Evolutionary conservation across 2,113 vertebrate genomes (phyloP), one percentile per base, ranked within the genome.

Genomic region (Oriolus oriolus): DNA sequence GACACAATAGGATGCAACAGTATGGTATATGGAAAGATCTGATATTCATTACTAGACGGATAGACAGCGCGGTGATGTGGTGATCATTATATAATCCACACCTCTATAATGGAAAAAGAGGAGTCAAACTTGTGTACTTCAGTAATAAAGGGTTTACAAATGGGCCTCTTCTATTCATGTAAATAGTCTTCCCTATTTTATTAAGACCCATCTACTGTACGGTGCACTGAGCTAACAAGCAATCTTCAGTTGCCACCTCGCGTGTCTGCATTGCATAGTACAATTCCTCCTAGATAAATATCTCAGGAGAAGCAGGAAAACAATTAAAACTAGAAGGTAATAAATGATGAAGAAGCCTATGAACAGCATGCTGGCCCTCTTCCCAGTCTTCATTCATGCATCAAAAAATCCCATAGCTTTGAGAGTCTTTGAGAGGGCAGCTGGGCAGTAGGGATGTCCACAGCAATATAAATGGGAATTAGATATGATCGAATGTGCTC

Each of bases 321-420:
- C 97, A 98, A 98, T 98, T 98, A 98, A 98, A 98, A 98, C 95
- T 96, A 96, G 98, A 97, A 98, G 98, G 97, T 98, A 98, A 98
- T 98, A 98, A 98, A 98, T 97, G 98, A 98, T 97, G 97, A 96
- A 98, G 97, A 96, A 97, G 95, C 96, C 95, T 97, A 95, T 82
- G 95, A 97, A 95, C 97, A 97, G 94, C 95, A 87, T 86, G 90
- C 97, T 98, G 98, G 98, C 97, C 94, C 93, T 93, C 78, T 90
- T 97, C 98, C 98, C 98, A 98, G 98, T 92, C 95, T 98, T 97
- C 97, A 98, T 98, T 98, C 97, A 97, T 97, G 98, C 98, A 95
- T 98, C 97, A 97, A 97, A 98, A 98, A 98, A 96, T 97, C 90
- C 96, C 97, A 96, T 96, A 97, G 93, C 96, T 97, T 97, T 66